Evolutionary conservation across 2,113 vertebrate species (phyloP).

Genomic region (Perca flavescens): DNA sequence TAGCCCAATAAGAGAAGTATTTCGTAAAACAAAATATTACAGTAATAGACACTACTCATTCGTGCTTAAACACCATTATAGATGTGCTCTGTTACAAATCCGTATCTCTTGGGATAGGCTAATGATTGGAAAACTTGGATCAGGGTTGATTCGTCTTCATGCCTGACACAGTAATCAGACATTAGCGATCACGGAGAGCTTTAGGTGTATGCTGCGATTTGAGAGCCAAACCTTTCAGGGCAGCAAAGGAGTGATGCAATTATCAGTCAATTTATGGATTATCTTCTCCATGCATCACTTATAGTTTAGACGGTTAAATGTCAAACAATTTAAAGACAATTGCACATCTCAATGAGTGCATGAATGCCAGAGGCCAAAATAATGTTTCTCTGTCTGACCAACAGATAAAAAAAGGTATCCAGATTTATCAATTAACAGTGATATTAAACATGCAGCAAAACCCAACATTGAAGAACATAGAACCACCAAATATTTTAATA

Average conservation of each 20-base stretch:
- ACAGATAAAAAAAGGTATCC: not conserved
- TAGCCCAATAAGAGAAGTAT: not conserved
- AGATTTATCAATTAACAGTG: not conserved
- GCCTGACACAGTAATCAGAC: constrained; percentile 56
- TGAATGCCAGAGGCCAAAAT: not conserved
- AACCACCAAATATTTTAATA: not conserved
- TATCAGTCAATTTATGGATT: constrained; percentile 23
- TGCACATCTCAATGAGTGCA: constrained; percentile 2
- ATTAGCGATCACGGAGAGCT: constrained; percentile 13
- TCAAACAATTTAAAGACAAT: not conserved
- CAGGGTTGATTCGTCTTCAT: constrained; percentile 39
- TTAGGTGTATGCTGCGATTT: constrained; percentile 39
- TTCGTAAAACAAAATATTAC: not conserved
- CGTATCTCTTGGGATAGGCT: not conserved
- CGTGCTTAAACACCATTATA: not conserved
- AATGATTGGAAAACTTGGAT: constrained; percentile 51
- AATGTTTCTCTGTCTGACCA: constrained; percentile 18
- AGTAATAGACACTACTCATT: not conserved
- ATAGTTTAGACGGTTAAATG: not conserved
- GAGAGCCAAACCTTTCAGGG: constrained; percentile 9
- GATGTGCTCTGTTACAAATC: not conserved
- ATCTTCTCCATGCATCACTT: constrained; percentile 6
- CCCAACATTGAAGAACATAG: not conserved
- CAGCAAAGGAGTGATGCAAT: constrained; percentile 23
- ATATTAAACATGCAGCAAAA: not conserved